Percentiles rank a stretch among this genome's conserved stretches.
Evolutionary conservation across 2,888 invertebrate species (phyloP).

Genomic region (Rhagonycha fulva): DNA sequence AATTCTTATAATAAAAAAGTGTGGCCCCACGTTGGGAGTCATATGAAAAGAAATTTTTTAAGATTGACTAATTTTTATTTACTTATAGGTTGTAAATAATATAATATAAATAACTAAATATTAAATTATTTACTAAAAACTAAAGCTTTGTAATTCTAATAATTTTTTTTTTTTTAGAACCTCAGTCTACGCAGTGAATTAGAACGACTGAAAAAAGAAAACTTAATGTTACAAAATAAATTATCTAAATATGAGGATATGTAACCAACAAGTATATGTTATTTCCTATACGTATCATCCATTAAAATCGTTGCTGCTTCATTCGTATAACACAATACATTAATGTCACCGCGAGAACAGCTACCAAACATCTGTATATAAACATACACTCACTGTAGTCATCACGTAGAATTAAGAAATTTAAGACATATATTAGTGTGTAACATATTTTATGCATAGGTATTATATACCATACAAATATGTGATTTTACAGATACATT

Average conservation of each 20-base stretch:
- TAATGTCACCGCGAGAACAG: slow-evolving; percentile 49
- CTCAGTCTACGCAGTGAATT: slow-evolving; percentile 88
- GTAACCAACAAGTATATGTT: slow-evolving; percentile 53
- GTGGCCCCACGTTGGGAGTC: too few relatives aligned
- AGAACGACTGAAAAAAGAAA: slow-evolving; percentile 90
- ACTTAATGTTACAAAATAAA: slow-evolving; percentile 86
- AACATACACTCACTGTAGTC: slow-evolving; percentile 54
- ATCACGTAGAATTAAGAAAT: slow-evolving; percentile 55
- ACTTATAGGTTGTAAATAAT: too few relatives aligned
- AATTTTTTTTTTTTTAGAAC: slow-evolving; percentile 65
- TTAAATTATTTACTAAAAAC: too few relatives aligned
- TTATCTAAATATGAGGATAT: slow-evolving; percentile 87
- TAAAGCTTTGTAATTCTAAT: background rate
- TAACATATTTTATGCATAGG: background rate
- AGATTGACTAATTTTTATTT: too few relatives aligned
- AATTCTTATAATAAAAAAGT: too few relatives aligned
- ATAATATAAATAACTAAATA: too few relatives aligned
- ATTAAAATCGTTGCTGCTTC: slow-evolving; percentile 35
- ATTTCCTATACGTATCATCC: slow-evolving; percentile 39
- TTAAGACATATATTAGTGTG: slow-evolving; percentile 8
- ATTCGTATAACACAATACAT: slow-evolving; percentile 34
- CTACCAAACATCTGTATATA: slow-evolving; percentile 57
- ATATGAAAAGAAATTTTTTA: too few relatives aligned
- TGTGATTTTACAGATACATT: background rate
- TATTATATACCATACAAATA: background rate